Percentiles rank a stretch among this genome's conserved stretches.
Conservation (phyloP, 2,113 vertebrate species). For the Sisor rabdophorus region DNA sequence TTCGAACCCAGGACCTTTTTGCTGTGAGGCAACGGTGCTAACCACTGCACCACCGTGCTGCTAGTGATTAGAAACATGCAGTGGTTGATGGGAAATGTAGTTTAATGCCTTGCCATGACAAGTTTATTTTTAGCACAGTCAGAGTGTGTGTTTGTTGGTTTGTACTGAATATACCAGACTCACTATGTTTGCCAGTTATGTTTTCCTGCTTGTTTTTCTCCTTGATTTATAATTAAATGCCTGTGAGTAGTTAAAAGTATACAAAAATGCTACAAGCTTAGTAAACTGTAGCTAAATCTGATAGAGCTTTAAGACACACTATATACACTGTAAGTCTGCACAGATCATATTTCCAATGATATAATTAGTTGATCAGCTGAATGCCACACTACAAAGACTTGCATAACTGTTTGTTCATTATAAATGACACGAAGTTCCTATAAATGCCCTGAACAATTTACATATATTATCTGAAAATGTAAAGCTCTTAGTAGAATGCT, state of each 20-base stretch:
- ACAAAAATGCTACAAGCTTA: constrained; percentile 9
- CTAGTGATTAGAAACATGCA: too few species aligned
- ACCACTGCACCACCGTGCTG: too few species aligned
- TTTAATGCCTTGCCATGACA: too few species aligned
- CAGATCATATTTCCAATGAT: constrained; percentile 16
- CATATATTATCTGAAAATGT: not conserved
- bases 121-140: not conserved
- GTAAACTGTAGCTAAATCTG: constrained; percentile 4
- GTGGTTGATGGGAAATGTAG: too few species aligned
- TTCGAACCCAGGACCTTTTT: too few species aligned
- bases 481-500: not conserved
- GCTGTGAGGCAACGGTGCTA: too few species aligned
- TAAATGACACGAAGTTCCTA: not conserved
- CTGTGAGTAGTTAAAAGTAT: not conserved
- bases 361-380: constrained; percentile 26
- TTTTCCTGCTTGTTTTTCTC: not conserved
- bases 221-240: not conserved
- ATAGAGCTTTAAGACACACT: not conserved
- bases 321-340: constrained; percentile 10
- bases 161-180: not conserved
- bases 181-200: not conserved
- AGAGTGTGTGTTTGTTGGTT: not conserved
- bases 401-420: not conserved
- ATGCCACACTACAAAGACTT: constrained; percentile 19
- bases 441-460: not conserved